These are phyloP conservation scores for Aurelia aurita DNA, from an alignment of 30 jellyfish, hydroid and myxozoan genomes.

Conservation along the genomic window DNA sequence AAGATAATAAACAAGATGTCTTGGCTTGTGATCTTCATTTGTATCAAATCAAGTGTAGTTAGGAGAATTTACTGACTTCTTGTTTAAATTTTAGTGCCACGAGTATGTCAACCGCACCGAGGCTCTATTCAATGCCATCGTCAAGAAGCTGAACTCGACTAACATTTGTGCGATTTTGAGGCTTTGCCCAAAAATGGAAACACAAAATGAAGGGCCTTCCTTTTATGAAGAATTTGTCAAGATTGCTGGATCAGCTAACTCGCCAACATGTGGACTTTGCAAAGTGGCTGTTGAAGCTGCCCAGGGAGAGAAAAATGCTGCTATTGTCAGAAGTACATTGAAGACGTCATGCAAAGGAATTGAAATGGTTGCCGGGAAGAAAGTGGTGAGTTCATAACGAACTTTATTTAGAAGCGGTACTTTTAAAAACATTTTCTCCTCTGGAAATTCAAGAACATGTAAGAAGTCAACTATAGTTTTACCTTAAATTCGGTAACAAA, in stretches of 20 bases:
- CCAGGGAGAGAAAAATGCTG: not conserved
- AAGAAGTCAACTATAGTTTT: too few relatives aligned
- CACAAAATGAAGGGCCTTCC: not conserved
- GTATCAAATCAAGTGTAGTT: too few relatives aligned
- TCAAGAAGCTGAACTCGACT: constrained; percentile 6
- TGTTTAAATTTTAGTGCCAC: constrained; percentile 22
- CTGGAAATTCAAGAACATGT: too few relatives aligned
- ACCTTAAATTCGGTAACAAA: too few relatives aligned
- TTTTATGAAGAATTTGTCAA: not conserved
- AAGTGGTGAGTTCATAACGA: not conserved
- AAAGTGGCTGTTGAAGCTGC: constrained; percentile 24
- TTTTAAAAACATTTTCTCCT: too few relatives aligned
- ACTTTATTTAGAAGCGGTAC: not conserved
- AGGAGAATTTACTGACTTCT: too few relatives aligned
- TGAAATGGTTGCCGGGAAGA: not conserved
- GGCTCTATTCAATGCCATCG: constrained; percentile 9
- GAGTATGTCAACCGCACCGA: constrained; percentile 15
- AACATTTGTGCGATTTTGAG: constrained; percentile 18
- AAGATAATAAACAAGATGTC: too few relatives aligned
- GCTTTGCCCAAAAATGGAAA: not conserved
- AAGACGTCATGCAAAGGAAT: not conserved
- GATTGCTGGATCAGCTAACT: not conserved
- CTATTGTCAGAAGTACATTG: not conserved
- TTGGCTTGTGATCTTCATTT: too few relatives aligned
- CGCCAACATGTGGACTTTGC: constrained; percentile 43